Percentiles rank a stretch among this genome's conserved stretches.
These are phyloP conservation scores for Holothuria leucospilota DNA, from an alignment of 53 echinoderm and acorn worm genomes.

Conservation along the genomic window DNA sequence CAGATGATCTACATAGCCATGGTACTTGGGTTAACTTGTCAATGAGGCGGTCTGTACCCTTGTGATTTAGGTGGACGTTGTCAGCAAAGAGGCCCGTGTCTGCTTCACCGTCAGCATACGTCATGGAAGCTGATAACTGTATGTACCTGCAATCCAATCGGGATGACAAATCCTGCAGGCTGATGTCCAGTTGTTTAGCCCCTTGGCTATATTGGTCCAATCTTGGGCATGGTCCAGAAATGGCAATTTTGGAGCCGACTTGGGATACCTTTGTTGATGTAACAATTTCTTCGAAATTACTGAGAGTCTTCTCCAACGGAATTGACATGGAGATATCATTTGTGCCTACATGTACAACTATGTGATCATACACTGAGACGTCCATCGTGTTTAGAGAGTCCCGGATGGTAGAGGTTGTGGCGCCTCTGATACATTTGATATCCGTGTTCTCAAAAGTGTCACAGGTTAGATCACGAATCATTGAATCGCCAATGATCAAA, in stretches of 20 bases:
- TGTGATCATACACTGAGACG: not conserved
- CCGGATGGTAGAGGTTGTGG: not conserved
- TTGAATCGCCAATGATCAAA: not conserved
- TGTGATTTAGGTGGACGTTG: not conserved
- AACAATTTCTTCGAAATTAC: not conserved
- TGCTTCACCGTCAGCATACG: slow-evolving; percentile 2
- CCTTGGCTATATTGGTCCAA: not conserved
- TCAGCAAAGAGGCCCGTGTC: not conserved
- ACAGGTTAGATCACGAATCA: not conserved
- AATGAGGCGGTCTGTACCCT: not conserved
- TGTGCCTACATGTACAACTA: not conserved
- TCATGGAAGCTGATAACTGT: not conserved
- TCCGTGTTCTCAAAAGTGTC: not conserved
- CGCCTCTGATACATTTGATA: not conserved
- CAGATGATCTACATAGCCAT: not conserved
- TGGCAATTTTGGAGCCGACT: not conserved
- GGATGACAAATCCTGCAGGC: not conserved
- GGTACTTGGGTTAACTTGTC: not conserved
- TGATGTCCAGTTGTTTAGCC: not conserved
- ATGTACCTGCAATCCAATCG: not conserved
- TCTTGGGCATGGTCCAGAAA: not conserved
- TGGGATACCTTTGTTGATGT: not conserved
- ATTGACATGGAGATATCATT: not conserved
- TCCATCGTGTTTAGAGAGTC: not conserved
- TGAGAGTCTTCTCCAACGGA: not conserved